Percentiles rank a stretch among this genome's conserved stretches.
phyloP scores from a whole-genome alignment of 2,797 vertebrate species.

The Xerus rutilus region DNA sequence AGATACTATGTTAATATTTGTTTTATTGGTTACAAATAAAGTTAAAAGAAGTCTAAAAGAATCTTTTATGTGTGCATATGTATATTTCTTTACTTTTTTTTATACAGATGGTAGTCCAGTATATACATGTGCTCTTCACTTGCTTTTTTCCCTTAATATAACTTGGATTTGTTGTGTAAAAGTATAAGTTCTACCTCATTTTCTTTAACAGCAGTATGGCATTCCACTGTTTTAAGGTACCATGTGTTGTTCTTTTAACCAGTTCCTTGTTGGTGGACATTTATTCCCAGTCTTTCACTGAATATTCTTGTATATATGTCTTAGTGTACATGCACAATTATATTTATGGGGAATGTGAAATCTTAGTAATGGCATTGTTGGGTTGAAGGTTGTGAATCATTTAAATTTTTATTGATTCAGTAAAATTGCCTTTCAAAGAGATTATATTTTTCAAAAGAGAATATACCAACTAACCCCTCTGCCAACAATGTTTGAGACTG shows the following conservation, averaged over 20 bases:
- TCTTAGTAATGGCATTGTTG: slow-evolving; percentile 57
- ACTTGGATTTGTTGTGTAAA: not conserved
- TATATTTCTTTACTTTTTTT: not conserved
- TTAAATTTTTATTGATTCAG: slow-evolving; percentile 59
- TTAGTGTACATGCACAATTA: not conserved
- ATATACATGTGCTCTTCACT: not conserved
- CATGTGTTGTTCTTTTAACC: slow-evolving; percentile 22
- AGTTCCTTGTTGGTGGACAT: not conserved
- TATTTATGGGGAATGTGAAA: not conserved
- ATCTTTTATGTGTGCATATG: not conserved
- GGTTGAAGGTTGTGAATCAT: slow-evolving; percentile 30
- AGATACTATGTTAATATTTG: slow-evolving; percentile 38
- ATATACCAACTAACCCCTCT: not conserved
- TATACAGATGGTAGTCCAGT: not conserved
- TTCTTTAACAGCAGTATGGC: not conserved
- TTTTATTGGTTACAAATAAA: slow-evolving; percentile 46
- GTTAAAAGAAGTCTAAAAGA: slow-evolving; percentile 50
- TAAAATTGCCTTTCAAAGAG: slow-evolving; percentile 2
- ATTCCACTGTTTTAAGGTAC: not conserved
- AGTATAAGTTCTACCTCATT: not conserved
- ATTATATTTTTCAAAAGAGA: not conserved
- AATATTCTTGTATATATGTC: not conserved
- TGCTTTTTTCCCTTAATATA: not conserved
- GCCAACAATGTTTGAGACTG: slow-evolving; percentile 4
- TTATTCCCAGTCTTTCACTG: slow-evolving; percentile 31